Conservation (phyloP, 2,113 vertebrate genomes). For the Irena cyanogastra region DNA sequence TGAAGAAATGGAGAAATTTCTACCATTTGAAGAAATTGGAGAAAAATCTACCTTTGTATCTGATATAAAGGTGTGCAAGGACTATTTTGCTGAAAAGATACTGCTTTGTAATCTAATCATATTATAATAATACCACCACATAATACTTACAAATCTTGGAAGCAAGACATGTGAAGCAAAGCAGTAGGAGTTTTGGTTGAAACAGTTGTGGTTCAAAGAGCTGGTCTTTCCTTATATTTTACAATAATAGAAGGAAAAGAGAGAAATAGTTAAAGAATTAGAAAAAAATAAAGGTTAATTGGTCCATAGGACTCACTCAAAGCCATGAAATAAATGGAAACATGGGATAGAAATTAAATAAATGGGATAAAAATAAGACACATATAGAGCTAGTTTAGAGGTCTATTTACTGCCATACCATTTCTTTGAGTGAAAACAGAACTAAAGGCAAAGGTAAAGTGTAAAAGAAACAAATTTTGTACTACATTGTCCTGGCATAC, state of each 20-base stretch:
- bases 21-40: no score
- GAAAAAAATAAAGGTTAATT: not conserved
- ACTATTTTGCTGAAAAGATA: not conserved
- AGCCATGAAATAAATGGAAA: not conserved
- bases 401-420: not conserved
- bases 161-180: not conserved
- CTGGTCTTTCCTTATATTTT: not conserved
- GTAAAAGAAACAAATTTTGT: not conserved
- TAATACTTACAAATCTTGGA: not conserved
- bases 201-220: not conserved
- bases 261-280: not conserved
- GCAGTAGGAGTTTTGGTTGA: not conserved
- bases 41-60: not conserved
- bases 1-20: no score
- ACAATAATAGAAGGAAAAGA: not conserved
- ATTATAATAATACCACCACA: not conserved
- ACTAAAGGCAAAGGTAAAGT: not conserved
- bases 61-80: not conserved
- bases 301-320: not conserved
- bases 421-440: not conserved
- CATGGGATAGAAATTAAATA: not conserved
- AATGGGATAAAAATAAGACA: not conserved
- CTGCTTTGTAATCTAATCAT: not conserved
- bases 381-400: not conserved
- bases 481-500: not conserved